Evolutionary conservation across 1,140 invertebrate species (phyloP).

Genomic region (Euura saliciscinereae): DNA sequence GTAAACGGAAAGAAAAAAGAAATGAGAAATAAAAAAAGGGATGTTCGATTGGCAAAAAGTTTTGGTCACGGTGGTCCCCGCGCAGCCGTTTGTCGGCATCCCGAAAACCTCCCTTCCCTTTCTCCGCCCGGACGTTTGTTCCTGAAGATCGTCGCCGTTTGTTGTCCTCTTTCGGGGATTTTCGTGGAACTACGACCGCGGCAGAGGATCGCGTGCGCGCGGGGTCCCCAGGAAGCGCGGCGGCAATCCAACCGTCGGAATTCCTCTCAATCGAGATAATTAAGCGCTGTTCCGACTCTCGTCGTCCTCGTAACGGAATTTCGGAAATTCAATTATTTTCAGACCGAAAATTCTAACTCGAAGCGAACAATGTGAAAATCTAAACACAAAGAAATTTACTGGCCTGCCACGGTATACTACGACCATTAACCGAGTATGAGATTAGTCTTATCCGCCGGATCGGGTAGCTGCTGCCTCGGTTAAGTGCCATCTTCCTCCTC

Average conservation of each 20-base stretch:
- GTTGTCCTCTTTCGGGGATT: constrained; percentile 1
- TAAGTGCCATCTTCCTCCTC: constrained; percentile 2
- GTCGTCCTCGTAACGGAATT: too few relatives aligned
- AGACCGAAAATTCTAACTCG: too few relatives aligned
- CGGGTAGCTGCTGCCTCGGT: neutral
- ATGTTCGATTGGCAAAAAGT: neutral
- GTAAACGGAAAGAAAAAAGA: neutral
- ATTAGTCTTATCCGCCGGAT: neutral
- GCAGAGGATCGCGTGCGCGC: neutral
- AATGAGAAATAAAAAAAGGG: neutral
- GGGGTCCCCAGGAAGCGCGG: neutral
- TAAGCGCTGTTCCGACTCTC: neutral
- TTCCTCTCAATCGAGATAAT: neutral
- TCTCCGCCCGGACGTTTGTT: neutral
- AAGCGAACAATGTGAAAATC: too few relatives aligned
- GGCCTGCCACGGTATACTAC: neutral
- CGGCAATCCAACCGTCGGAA: neutral
- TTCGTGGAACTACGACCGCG: constrained; percentile 3
- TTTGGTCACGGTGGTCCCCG: neutral
- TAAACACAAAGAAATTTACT: neutral
- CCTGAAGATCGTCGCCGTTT: too few relatives aligned
- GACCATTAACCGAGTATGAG: neutral
- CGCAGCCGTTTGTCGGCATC: constrained; percentile 9
- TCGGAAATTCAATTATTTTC: too few relatives aligned
- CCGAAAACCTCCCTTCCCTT: neutral